Conservation (phyloP, 2,113 vertebrate genomes). For the Catharus bicknelli region DNA sequence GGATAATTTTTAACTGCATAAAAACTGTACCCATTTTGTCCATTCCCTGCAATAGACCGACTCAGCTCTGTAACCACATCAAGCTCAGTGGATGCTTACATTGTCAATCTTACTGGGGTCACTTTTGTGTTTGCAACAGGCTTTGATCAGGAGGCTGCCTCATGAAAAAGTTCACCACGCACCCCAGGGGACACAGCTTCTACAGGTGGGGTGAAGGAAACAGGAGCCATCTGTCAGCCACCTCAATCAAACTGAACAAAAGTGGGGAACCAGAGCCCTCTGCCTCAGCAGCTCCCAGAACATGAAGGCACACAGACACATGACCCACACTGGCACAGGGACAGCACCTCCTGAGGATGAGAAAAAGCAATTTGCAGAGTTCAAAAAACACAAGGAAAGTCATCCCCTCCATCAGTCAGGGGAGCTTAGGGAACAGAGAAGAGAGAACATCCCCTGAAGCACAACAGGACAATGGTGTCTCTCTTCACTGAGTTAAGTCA, state of each 20-base stretch:
- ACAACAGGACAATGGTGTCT: neutral
- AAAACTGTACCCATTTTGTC: neutral
- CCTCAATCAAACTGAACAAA: neutral
- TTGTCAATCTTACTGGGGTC: neutral
- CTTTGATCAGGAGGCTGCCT: neutral
- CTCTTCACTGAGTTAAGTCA: neutral
- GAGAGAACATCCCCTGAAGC: neutral
- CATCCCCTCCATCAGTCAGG: neutral
- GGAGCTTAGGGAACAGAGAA: neutral
- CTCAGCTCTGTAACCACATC: neutral
- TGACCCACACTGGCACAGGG: neutral
- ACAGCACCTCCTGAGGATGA: neutral
- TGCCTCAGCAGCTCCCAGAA: neutral
- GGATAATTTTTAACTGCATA: neutral
- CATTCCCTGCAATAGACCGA: neutral
- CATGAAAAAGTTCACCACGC: neutral
- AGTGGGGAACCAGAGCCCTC: neutral
- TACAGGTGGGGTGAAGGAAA: neutral
- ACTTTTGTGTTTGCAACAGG: neutral
- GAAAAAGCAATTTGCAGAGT: neutral
- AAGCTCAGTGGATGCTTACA: neutral
- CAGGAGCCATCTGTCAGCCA: neutral
- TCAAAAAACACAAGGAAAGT: neutral
- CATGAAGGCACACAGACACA: fast-evolving
- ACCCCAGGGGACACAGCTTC: neutral